Evolutionary conservation across 2,888 invertebrate genomes (phyloP).

Genomic region (Conops quadrifasciatus): DNA sequence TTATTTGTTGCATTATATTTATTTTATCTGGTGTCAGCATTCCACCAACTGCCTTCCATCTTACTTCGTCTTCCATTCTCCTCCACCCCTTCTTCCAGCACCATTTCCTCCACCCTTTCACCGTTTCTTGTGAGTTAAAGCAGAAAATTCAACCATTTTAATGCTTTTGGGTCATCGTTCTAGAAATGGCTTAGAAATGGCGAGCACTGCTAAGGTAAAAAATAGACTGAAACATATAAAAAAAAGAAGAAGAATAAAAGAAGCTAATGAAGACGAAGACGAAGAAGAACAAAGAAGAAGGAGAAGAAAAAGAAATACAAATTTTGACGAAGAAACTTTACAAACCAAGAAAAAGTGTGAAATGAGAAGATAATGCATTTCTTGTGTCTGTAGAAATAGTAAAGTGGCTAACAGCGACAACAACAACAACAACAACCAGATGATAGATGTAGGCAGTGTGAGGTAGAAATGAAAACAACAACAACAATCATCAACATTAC

Average conservation of each 20-base stretch:
- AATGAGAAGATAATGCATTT: slow-evolving; percentile 28
- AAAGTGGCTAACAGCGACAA: not conserved
- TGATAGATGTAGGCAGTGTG: no score
- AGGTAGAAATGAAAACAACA: not conserved
- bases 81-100: not conserved
- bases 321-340: not conserved
- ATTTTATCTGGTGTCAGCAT: not conserved
- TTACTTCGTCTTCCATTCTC: not conserved
- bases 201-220: not conserved
- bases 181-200: slow-evolving; percentile 30
- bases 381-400: slow-evolving; percentile 2
- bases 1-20: slow-evolving; percentile 7
- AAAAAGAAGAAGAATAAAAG: slow-evolving; percentile 5
- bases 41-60: not conserved
- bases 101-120: not conserved
- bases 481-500: not conserved
- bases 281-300: slow-evolving; percentile 16
- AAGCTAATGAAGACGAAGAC: slow-evolving; percentile 17
- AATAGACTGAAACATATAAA: slow-evolving; percentile 2
- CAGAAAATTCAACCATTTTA: slow-evolving; percentile 26
- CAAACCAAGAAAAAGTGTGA: slow-evolving; percentile 18
- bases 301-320: slow-evolving; percentile 1
- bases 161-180: slow-evolving; percentile 37
- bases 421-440: slow-evolving; percentile 10
- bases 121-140: slow-evolving; percentile 12